Evolutionary conservation across 1,140 invertebrate species (phyloP), one percentile per base, ranked within the genome.

Genomic region (Oreohelix idahoensis): DNA sequence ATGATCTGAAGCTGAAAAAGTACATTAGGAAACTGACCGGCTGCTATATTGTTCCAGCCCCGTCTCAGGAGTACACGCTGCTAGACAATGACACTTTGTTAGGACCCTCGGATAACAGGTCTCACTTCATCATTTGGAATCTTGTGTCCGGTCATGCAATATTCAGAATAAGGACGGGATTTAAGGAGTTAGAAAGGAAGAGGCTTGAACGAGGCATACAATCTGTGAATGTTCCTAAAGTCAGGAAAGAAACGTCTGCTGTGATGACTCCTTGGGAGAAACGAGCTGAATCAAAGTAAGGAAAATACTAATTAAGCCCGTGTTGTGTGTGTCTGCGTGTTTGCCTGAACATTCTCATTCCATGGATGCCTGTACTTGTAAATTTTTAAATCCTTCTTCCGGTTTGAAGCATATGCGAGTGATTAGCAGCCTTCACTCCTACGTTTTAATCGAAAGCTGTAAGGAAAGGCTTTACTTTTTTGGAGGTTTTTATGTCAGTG

Each of bases 71-170:
- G 78, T 92, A 90, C 79, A 85, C 89, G 13, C 77, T 92, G 15
- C 85, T 92, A 32, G 87, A 90, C 79, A 90, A 89, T 13, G 88
- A 92, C 23, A 84, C 83, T n/a, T 85, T 92, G 29, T 84, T 92
- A 29, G 90, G 91, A 17, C 88, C 90, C 0, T 90, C 91, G 0
- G 90, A 91, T 51, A 91, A 88, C 63, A 84, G 91, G 42, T 88
- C 85, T 42, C 91, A 92, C 81, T 89, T 92, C 53, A 87, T 92
- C 29, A 87, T 91, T 23, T 92, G 92, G 92, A 92, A 85, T 78
- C 81, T 91, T n/a, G 76, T 84, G n/a, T 88, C 84, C 17, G 90
- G 90, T 8, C 88, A 90, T 49, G 88, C 88, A 10, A 76, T 88
- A n/a, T 83, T 85, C 76, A 85, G 90, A 49, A 92, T 92, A 26